phyloP scores from a whole-genome alignment of 2,888 invertebrate species.

The Diogma glabrata region DNA sequence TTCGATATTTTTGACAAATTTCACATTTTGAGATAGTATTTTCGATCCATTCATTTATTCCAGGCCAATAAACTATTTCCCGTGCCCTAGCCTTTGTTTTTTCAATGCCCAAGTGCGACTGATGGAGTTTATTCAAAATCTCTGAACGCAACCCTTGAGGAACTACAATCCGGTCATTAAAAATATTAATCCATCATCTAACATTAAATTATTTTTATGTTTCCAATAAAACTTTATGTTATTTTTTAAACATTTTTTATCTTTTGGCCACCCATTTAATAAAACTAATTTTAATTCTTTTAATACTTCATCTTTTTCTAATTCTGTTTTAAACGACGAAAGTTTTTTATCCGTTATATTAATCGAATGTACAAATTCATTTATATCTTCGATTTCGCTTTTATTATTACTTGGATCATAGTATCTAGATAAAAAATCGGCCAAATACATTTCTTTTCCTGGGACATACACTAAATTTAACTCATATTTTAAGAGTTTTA shows the following conservation, averaged over 20 bases:
- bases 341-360: too few species aligned
- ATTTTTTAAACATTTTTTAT: slow-evolving; percentile 12
- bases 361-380: too few species aligned
- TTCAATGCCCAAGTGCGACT: slow-evolving; percentile 10
- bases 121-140: slow-evolving; percentile 7
- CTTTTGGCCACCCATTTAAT: slow-evolving; percentile 19
- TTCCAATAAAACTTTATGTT: slow-evolving; percentile 20
- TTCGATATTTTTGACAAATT: slow-evolving; percentile 8
- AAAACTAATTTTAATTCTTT: too few species aligned
- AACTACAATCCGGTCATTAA: slow-evolving; percentile 19
- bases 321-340: too few species aligned
- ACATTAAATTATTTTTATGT: slow-evolving; percentile 19
- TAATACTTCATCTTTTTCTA: slow-evolving; percentile 10
- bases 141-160: slow-evolving; percentile 17
- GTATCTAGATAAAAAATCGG: neutral
- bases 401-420: too few species aligned
- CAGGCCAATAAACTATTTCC: slow-evolving; percentile 12
- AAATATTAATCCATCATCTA: slow-evolving; percentile 20
- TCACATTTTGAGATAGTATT: slow-evolving; percentile 5
- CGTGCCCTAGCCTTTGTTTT: neutral
- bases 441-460: too few species aligned
- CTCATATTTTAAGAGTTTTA: slow-evolving; percentile 19
- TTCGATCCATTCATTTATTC: slow-evolving; percentile 6
- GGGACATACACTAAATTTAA: slow-evolving; percentile 17
- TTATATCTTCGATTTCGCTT: too few species aligned